Percentiles rank a stretch among this genome's conserved stretches.
Evolutionary conservation across 1,140 invertebrate species (phyloP).

Genomic region (Drosophila ogumai): DNA sequence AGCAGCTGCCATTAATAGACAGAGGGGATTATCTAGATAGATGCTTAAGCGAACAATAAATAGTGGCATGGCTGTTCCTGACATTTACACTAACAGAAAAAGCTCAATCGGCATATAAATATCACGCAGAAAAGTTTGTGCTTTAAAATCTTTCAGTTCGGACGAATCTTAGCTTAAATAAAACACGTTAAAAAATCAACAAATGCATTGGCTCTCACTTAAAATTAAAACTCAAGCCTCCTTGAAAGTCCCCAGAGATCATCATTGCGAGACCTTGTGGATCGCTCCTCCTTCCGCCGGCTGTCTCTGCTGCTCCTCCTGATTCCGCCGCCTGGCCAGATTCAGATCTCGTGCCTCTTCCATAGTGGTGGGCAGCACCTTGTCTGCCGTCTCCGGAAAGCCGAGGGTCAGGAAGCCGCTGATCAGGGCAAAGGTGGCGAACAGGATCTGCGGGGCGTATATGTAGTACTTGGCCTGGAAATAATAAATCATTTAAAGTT

Average conservation of each 20-base stretch:
- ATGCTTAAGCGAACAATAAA: conserved; percentile 12
- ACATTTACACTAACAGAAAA: conserved; percentile 2
- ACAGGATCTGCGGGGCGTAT: conserved; percentile 89
- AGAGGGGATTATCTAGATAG: neutral
- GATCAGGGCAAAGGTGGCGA: conserved; percentile 88
- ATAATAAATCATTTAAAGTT: neutral
- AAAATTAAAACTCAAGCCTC: conserved; percentile 22
- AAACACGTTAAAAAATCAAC: conserved; percentile 42
- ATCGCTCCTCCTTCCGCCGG: neutral
- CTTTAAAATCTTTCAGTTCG: conserved; percentile 4
- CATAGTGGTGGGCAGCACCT: conserved; percentile 88
- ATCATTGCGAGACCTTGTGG: conserved; percentile 12
- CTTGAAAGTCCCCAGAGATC: neutral
- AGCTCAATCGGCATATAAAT: conserved; percentile 20
- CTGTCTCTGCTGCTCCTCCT: neutral
- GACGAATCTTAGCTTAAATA: conserved; percentile 17
- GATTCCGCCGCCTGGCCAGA: conserved; percentile 11
- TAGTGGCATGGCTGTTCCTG: conserved; percentile 5
- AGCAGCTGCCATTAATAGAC: conserved; percentile 16
- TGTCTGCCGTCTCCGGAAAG: conserved; percentile 89
- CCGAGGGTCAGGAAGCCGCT: conserved; percentile 87
- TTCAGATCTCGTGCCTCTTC: conserved; percentile 86
- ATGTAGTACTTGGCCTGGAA: conserved; percentile 75
- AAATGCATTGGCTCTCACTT: conserved; percentile 26
- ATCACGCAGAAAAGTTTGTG: conserved; percentile 29